Evolutionary conservation across 2,113 vertebrate species (phyloP), one percentile per base, ranked within the genome.

Genomic region (Mormyrus lacerda): DNA sequence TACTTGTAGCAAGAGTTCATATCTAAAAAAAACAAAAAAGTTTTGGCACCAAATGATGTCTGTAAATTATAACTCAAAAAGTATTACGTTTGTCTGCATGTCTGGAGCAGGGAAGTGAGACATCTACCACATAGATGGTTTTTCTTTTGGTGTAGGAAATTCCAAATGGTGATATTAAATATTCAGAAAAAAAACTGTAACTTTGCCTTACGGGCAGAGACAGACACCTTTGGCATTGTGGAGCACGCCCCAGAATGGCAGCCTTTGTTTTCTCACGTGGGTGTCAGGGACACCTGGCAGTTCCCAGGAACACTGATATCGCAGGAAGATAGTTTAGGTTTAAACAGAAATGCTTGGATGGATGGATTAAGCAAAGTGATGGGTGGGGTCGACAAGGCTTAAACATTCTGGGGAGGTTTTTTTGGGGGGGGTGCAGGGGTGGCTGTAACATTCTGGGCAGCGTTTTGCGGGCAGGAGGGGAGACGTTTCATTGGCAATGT

Each of bases 101-200:
- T 85, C 35, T 58, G 19, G 50, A 84, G n/a, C 39, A 47, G 35
- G 39, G 24, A 11, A 58, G 15, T 47, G 39, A 89, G 61, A 89
- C 17, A 3, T 2, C 65, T 65, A 58, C 84, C 17, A 51, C 31
- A 42, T 9, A 27, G 39, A 21, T 27, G 17, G 6, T 24, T 89
- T 42, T 15, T 82, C 53, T 88, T n/a, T 69, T 47, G 44, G 1
- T n/a, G 27, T 27, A 58, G 53, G 79, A 89, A 89, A 89, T 61
- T 89, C 51, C 79, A 89, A 50, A 39, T 89, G 53, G 6, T 85
- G 27, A 88, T 45, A 51, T 53, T 88, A 82, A 50, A 88, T 82
- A 45, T 87, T 61, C 27, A 44, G 3, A 51, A 19, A 58, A 83
- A 44, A 55, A 24, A 44, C 4, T 39, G 51, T 82, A 31, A 11